phyloP scores from a whole-genome alignment of 2,888 invertebrate genomes.

The Tricholauxania praeusta region DNA sequence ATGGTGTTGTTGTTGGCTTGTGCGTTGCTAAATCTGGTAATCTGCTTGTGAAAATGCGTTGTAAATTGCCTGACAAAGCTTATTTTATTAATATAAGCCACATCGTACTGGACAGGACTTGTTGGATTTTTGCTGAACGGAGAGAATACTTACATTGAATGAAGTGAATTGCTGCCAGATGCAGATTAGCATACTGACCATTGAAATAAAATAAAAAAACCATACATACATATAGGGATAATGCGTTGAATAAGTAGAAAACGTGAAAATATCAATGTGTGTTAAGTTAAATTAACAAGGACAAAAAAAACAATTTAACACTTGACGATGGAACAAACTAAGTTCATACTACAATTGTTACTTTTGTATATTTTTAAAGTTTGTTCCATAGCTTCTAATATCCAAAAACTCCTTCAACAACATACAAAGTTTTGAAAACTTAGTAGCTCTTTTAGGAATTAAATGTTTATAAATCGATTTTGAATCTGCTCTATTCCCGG shows the following conservation, averaged over 20 bases:
- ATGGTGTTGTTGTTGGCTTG: slow-evolving; percentile 23
- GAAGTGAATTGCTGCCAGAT: slow-evolving; percentile 19
- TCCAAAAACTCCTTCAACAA: too few relatives aligned
- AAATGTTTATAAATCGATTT: too few relatives aligned
- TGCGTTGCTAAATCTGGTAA: slow-evolving; percentile 50
- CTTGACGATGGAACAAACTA: slow-evolving; percentile 19
- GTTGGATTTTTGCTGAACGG: not conserved
- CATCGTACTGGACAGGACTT: slow-evolving; percentile 17
- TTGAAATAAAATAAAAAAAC: not conserved
- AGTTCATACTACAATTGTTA: too few relatives aligned
- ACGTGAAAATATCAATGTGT: slow-evolving; percentile 60
- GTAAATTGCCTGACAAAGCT: slow-evolving; percentile 64
- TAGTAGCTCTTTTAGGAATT: too few relatives aligned
- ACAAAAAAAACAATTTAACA: slow-evolving; percentile 37
- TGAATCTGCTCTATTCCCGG: too few relatives aligned
- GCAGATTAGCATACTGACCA: not conserved
- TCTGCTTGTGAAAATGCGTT: slow-evolving; percentile 64
- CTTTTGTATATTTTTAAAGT: too few relatives aligned
- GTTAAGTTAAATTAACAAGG: slow-evolving; percentile 33
- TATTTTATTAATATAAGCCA: slow-evolving; percentile 64
- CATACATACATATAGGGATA: not conserved
- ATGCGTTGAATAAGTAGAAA: not conserved
- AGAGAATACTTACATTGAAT: not conserved
- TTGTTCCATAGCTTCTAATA: too few relatives aligned
- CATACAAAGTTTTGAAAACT: too few relatives aligned